Evolutionary conservation across 2,888 invertebrate genomes (phyloP).

Genomic region (Epicampocera succincta): DNA sequence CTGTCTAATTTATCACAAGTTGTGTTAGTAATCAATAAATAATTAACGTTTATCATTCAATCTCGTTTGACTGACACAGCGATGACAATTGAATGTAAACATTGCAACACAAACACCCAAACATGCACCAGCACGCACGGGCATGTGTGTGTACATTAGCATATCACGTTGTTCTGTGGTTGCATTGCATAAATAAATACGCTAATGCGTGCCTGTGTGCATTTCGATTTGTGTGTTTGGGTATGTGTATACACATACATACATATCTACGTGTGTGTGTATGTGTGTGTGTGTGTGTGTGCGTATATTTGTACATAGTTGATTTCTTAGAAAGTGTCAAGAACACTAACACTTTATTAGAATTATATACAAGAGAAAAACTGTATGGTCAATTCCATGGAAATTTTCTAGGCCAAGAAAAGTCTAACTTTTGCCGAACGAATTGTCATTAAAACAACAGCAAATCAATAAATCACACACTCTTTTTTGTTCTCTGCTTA

Average conservation of each 20-base stretch:
- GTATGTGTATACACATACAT: too few species aligned
- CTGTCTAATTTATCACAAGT: slow-evolving; percentile 17
- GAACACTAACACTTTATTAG: slow-evolving; percentile 43
- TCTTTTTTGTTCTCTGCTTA: too few species aligned
- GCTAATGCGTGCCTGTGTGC: slow-evolving; percentile 8
- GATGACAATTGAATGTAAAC: slow-evolving; percentile 64
- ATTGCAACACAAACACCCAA: not conserved
- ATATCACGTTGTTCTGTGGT: slow-evolving; percentile 27
- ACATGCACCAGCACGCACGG: not conserved
- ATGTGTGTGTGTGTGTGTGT: not conserved
- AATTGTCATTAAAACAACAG: too few species aligned
- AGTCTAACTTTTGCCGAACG: too few species aligned
- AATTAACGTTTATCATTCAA: slow-evolving; percentile 49
- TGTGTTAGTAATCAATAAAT: slow-evolving; percentile 22
- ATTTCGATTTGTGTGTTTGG: not conserved
- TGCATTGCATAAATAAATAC: slow-evolving; percentile 24
- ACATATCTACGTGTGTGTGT: too few species aligned
- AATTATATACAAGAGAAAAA: too few species aligned
- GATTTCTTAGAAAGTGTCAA: slow-evolving; percentile 58
- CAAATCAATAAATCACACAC: too few species aligned
- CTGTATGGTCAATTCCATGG: too few species aligned
- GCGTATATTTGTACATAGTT: not conserved
- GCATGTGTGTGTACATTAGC: not conserved
- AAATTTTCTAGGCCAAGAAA: too few species aligned
- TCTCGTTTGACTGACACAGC: slow-evolving; percentile 48